Base-by-base conservation (phyloP, 2,888 invertebrate species). In the Monoplex corrugatus region DNA sequence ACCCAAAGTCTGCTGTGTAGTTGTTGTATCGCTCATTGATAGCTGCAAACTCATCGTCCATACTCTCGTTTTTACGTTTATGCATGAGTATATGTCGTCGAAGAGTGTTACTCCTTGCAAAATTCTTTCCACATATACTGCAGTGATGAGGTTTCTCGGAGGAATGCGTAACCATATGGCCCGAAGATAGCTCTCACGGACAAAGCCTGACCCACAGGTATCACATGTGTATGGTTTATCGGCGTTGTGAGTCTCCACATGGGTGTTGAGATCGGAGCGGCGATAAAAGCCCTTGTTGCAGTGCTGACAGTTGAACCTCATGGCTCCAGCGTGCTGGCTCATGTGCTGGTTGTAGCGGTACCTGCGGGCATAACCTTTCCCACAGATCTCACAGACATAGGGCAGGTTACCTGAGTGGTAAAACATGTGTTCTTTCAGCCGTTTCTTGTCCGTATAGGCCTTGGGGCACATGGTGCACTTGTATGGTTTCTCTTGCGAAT, bases 351-450 rank as follows among this genome's bases (percentile, higher is more conserved):
- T 35, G 45, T 88, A 88, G 40, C 88, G 88, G 45, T 88, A 88
- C 68, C 83, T 88, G 19, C 88, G 38, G 23, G 88, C 88, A 35
- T 68, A 88, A 10, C 88, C 88, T 44, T 88, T 88, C 2, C 88
- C 88, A 35, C 88, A 88, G 10, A 57, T 40, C 13, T 88, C 88
- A 44, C 88, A 88, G 50, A 44, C 32, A 44, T n/a, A 88, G n/a
- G 88, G 88, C 32, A 83, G 32, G 28, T 50, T 44, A 6, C 88
- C 88, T 3, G 88, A 63, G 44, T 88, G 88, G 10, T 35, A 45
- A 35, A 88, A 88, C 88, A 88, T 88, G 83, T 88, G 88, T 32
- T 88, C 88, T 32, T 88, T 88, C 63, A 88, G 83, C 0, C 88
- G 63, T 16, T 80, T 82, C 43, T 83, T 88, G 44, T 88, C 88